These are phyloP conservation scores for Caenorhabditis sp. DNA, from an alignment of 2,888 invertebrate species.

Conservation along the genomic window DNA sequence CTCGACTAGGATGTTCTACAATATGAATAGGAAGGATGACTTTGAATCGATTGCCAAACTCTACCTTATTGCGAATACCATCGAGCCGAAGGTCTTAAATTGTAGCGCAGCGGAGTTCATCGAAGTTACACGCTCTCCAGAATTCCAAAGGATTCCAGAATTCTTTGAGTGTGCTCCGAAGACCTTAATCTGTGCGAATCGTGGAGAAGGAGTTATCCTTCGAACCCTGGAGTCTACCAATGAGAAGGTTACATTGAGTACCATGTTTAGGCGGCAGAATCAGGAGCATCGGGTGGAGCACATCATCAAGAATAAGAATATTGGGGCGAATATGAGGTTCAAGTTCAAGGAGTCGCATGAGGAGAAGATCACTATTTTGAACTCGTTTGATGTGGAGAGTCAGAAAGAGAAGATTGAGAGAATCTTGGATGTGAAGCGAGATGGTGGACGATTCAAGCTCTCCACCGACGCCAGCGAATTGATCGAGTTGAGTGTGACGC, in stretches of 20 bases:
- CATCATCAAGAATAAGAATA: conserved; percentile 41
- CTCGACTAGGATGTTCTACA: conserved; percentile 50
- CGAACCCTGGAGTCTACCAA: conserved; percentile 39
- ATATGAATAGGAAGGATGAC: conserved; percentile 45
- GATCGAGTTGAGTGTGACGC: conserved; percentile 35
- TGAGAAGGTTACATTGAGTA: conserved; percentile 26
- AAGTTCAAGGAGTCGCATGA: conserved; percentile 39
- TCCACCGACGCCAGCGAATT: conserved; percentile 64
- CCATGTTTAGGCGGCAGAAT: conserved; percentile 16
- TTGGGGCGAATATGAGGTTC: conserved; percentile 32
- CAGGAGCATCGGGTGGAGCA: conserved; percentile 16
- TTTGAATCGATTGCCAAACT: conserved; percentile 24
- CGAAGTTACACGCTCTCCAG: conserved; percentile 46
- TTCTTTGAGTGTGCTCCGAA: conserved; percentile 18
- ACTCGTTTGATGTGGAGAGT: conserved; percentile 32
- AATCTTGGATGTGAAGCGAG: conserved; percentile 30
- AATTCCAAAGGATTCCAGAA: conserved; percentile 35
- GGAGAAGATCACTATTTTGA: conserved; percentile 47
- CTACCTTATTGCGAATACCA: conserved; percentile 35
- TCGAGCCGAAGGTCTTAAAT: conserved; percentile 30
- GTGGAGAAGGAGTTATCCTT: conserved; percentile 21
- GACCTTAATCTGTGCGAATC: conserved; percentile 40
- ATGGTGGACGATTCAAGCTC: conserved; percentile 48
- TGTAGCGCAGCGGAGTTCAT: conserved; percentile 61
- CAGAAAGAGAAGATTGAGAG: conserved; percentile 27